A percentile compares a stretch with the other conserved stretches of the same genome.
phyloP scores from a whole-genome alignment of 2,797 vertebrate genomes.

The Macrochelys suwanniensis region DNA sequence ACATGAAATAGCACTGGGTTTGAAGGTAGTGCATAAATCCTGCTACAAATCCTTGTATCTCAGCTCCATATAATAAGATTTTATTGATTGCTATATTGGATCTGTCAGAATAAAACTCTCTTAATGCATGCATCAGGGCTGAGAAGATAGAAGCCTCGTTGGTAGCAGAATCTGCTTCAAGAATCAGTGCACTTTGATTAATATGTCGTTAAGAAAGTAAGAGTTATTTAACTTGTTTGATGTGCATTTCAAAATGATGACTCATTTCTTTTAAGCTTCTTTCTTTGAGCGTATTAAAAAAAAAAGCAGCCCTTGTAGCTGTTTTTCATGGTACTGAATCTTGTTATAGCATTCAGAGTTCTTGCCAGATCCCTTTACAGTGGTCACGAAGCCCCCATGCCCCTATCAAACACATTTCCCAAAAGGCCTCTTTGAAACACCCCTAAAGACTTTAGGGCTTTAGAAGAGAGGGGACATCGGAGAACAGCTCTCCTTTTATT shows the following conservation, averaged over 20 bases:
- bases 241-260: conserved; percentile 49
- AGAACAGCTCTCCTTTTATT: neutral
- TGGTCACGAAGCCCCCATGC: neutral
- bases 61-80: conserved; percentile 74
- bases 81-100: conserved; percentile 76
- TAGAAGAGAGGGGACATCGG: neutral
- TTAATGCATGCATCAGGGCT: conserved; percentile 64
- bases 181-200: conserved; percentile 75
- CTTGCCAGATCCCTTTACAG: neutral
- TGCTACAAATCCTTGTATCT: conserved; percentile 71
- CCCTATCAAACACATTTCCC: neutral
- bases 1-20: conserved; percentile 57
- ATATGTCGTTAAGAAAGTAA: conserved; percentile 75
- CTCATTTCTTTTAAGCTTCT: conserved; percentile 54
- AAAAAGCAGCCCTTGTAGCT: neutral
- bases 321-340: neutral
- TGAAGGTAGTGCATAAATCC: conserved; percentile 72
- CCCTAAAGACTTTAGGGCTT: neutral
- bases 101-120: conserved; percentile 78
- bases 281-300: conserved; percentile 11
- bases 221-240: conserved; percentile 77
- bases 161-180: conserved; percentile 57
- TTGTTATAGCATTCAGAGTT: neutral
- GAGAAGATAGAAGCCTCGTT: conserved; percentile 60
- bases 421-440: neutral